Evolutionary conservation across 2,113 vertebrate genomes (phyloP).

Genomic region (Alexandromys fortis): DNA sequence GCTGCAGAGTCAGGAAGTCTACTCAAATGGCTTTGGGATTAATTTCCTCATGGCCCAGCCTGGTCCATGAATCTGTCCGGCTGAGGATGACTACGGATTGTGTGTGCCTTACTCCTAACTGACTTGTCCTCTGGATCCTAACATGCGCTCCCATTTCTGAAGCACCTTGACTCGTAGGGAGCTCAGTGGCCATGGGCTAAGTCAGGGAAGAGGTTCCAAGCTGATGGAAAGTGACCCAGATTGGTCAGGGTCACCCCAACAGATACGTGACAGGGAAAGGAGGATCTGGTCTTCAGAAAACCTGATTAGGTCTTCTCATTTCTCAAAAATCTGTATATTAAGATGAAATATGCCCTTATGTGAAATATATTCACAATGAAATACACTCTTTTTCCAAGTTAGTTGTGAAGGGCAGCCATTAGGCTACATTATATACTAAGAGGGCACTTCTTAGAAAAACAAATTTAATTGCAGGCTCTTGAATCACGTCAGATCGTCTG

Average conservation of each 20-base stretch:
- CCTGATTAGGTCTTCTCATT: neutral
- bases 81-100: no score
- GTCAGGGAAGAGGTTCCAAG: neutral
- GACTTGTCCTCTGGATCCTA: fast-evolving
- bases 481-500: conserved; percentile 70
- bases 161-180: neutral
- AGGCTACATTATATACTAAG: conserved; percentile 54
- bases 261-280: neutral
- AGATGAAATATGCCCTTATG: conserved; percentile 49
- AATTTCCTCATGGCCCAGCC: neutral
- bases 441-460: conserved; percentile 74
- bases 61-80: neutral
- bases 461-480: conserved; percentile 76
- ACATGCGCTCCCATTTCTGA: neutral
- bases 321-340: conserved; percentile 50
- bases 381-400: conserved; percentile 47
- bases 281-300: conserved; percentile 10
- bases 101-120: neutral
- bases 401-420: conserved; percentile 64
- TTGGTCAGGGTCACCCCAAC: neutral
- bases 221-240: neutral
- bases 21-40: neutral
- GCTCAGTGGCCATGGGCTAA: neutral
- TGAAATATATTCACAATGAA: conserved; percentile 62
- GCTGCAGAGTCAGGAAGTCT: neutral